phyloP scores from a whole-genome alignment of 2,797 vertebrate genomes.

The Ptychobarbus kaznakovi region DNA sequence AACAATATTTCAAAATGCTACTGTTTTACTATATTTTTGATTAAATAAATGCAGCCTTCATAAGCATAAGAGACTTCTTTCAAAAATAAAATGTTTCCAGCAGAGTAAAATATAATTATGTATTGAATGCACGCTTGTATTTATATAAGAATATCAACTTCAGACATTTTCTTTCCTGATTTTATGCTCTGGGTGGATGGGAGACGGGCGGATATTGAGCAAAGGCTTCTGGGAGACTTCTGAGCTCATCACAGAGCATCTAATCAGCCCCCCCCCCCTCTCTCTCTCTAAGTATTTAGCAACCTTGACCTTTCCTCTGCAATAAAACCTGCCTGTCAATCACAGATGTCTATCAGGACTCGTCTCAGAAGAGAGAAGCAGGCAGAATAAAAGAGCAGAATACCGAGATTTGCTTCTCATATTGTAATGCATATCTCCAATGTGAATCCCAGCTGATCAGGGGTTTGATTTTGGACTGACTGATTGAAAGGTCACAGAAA shows the following conservation, averaged over 20 bases:
- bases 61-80: too few species aligned
- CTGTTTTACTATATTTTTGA: neutral
- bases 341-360: slow-evolving; percentile 64
- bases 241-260: slow-evolving; percentile 50
- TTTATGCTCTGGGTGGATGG: neutral
- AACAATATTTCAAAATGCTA: neutral
- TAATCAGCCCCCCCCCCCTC: slow-evolving; percentile 50
- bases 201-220: slow-evolving; percentile 32
- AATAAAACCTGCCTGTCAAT: slow-evolving; percentile 69
- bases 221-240: slow-evolving; percentile 22
- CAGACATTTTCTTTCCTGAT: neutral
- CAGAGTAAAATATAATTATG: neutral
- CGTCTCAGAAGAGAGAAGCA: slow-evolving; percentile 67
- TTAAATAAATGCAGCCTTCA: neutral
- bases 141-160: neutral
- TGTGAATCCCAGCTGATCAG: slow-evolving; percentile 36
- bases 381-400: slow-evolving; percentile 6
- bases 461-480: neutral
- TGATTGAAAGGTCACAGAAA: slow-evolving; percentile 21
- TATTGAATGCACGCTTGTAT: neutral
- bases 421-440: slow-evolving; percentile 1
- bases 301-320: slow-evolving; percentile 65
- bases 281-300: slow-evolving; percentile 42
- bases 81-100: neutral
- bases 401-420: neutral